Conservation (phyloP, 2,888 invertebrate genomes). For the Apodemia mormo region DNA sequence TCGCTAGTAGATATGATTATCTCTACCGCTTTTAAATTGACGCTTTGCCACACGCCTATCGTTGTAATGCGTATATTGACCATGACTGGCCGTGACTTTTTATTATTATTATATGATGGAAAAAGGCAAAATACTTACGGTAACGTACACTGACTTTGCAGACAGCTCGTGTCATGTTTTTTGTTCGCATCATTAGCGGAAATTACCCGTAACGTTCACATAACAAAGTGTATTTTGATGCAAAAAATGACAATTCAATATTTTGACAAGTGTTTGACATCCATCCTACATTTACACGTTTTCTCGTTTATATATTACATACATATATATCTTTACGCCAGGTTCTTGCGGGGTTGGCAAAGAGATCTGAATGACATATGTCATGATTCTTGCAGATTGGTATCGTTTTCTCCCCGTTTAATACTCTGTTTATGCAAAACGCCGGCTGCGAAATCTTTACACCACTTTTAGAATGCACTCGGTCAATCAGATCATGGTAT, state of each 20-base stretch:
- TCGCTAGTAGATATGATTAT: background rate
- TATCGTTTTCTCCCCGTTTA: too few species aligned
- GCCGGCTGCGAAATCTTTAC: too few species aligned
- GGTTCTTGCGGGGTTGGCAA: too few species aligned
- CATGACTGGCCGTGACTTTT: slow-evolving; percentile 61
- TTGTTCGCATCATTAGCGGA: slow-evolving; percentile 33
- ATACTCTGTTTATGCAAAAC: too few species aligned
- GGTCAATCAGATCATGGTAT: too few species aligned
- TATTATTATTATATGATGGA: slow-evolving; percentile 40
- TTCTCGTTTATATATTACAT: background rate
- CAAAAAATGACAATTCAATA: slow-evolving; percentile 10
- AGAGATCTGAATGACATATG: too few species aligned
- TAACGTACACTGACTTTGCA: slow-evolving; percentile 38
- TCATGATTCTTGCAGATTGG: too few species aligned
- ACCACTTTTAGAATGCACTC: too few species aligned
- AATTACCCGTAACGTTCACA: slow-evolving; percentile 23
- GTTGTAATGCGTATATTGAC: slow-evolving; percentile 52
- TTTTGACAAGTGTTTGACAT: slow-evolving; percentile 22
- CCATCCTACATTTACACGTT: background rate
- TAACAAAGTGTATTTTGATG: background rate
- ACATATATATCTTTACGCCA: too few species aligned
- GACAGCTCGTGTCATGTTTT: slow-evolving; percentile 34
- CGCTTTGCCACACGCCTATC: slow-evolving; percentile 10
- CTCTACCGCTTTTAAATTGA: background rate
- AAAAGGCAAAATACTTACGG: slow-evolving; percentile 31